phyloP scores from a whole-genome alignment of 2,113 vertebrate genomes.

The Pheucticus melanocephalus region DNA sequence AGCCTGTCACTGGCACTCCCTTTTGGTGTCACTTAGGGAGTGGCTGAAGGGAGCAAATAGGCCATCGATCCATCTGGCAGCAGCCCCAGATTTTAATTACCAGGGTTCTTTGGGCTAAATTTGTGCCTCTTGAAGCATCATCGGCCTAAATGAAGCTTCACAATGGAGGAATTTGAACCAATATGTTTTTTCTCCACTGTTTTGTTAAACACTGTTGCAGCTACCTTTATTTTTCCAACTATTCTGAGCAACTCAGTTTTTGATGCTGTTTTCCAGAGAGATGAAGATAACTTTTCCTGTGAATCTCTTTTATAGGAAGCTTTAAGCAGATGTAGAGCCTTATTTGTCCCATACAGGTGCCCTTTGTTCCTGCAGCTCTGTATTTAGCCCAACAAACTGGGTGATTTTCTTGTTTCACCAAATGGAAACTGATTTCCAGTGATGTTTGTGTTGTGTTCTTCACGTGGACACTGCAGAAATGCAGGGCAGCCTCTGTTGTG shows the following conservation, averaged over 20 bases:
- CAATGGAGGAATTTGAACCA: background rate
- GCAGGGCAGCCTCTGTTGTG: background rate
- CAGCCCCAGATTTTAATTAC: constrained; percentile 38
- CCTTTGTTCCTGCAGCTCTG: background rate
- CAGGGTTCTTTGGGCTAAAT: background rate
- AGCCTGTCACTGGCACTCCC: background rate
- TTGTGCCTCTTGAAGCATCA: background rate
- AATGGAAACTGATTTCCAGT: background rate
- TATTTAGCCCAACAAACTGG: background rate
- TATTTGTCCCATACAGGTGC: background rate
- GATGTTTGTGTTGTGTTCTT: background rate
- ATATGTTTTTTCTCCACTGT: accelerated
- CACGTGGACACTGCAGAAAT: background rate
- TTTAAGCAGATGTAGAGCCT: background rate
- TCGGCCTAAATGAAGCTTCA: background rate
- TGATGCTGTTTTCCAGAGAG: background rate
- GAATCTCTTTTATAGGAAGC: background rate
- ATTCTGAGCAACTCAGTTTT: background rate
- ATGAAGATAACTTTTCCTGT: background rate
- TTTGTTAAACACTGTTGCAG: background rate
- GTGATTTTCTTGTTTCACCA: background rate
- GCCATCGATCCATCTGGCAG: constrained; percentile 21
- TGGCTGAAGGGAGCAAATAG: constrained; percentile 8
- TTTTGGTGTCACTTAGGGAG: background rate
- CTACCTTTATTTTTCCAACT: background rate